Conservation (phyloP, 2,888 invertebrate species). For the Atrina japonica region DNA sequence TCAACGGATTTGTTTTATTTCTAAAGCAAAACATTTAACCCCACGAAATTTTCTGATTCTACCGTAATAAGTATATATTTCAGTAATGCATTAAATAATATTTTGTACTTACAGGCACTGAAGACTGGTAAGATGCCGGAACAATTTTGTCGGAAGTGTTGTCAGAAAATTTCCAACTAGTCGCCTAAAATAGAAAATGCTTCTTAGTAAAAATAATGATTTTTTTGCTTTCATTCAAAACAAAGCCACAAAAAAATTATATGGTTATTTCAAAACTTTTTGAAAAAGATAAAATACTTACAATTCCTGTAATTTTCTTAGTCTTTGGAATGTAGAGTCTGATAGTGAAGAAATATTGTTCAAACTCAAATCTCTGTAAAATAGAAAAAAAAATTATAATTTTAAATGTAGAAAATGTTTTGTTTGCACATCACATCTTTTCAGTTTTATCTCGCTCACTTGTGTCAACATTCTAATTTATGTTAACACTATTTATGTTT, state of each 20-base stretch:
- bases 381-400: conserved; percentile 8
- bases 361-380: conserved; percentile 60
- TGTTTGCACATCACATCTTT: no score
- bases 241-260: no score
- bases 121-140: conserved; percentile 13
- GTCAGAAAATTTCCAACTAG: conserved; percentile 20
- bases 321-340: conserved; percentile 52
- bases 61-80: no score
- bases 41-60: no score
- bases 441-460: no score
- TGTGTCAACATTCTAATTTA: no score
- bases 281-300: conserved; percentile 53
- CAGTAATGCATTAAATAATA: neutral
- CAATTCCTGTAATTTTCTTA: conserved; percentile 44
- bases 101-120: conserved; percentile 17
- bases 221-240: no score
- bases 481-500: no score
- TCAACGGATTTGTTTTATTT: no score
- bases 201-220: no score
- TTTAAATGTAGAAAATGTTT: neutral
- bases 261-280: no score
- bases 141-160: conserved; percentile 17
- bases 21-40: no score
- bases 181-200: conserved; percentile 11
- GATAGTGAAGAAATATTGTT: conserved; percentile 56